Evolutionary conservation across 2,113 vertebrate genomes (phyloP).

Genomic region (Rattus norvegicus): GRCr8 NC_086032.1:102674001-102674500

Average conservation of each 20-base stretch:
- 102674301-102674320: background rate
- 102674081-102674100: background rate
- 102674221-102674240: background rate
- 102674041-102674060: background rate
- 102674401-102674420: background rate
- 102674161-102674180: background rate
- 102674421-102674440: background rate
- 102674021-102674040: background rate
- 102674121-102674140: background rate
- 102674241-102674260: background rate
- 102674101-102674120: background rate
- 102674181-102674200: background rate
- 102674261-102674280: background rate
- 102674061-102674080: too few species aligned
- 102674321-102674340: background rate
- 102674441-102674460: background rate
- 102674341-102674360: constrained; percentile 29
- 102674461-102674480: background rate
- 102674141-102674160: background rate
- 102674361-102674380: background rate
- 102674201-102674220: background rate
- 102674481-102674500: constrained; percentile 8
- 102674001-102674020: background rate
- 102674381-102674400: background rate
- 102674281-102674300: background rate